Evolutionary conservation across 2,888 invertebrate genomes (phyloP).

Genomic region (Entomobrya multifasciata): DNA sequence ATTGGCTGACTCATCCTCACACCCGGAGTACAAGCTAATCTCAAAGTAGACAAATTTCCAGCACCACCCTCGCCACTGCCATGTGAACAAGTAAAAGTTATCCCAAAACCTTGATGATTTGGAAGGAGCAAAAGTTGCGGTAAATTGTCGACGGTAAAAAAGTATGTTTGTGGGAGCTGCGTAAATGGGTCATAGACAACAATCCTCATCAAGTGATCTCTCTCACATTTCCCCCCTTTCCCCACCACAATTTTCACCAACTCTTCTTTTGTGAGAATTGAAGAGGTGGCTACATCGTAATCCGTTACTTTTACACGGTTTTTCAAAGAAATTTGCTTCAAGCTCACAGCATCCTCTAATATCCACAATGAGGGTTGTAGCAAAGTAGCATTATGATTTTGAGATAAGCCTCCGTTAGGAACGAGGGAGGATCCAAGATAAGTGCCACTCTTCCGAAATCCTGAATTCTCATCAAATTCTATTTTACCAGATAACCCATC

Average conservation of each 20-base stretch:
- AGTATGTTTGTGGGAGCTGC: slow-evolving; percentile 75
- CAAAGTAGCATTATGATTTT: slow-evolving; percentile 50
- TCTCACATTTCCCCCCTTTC: slow-evolving; percentile 64
- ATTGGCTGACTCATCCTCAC: slow-evolving; percentile 72
- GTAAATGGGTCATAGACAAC: slow-evolving; percentile 77
- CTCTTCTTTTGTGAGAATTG: slow-evolving; percentile 73
- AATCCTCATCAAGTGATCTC: slow-evolving; percentile 74
- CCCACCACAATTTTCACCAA: slow-evolving; percentile 65
- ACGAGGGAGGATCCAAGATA: slow-evolving; percentile 71
- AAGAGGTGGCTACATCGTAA: slow-evolving; percentile 77
- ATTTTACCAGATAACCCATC: slow-evolving; percentile 75
- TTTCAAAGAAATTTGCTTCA: slow-evolving; percentile 16
- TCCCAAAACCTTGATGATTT: slow-evolving; percentile 78
- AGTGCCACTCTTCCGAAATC: slow-evolving; percentile 73
- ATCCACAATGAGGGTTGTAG: slow-evolving; percentile 79
- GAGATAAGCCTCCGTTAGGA: slow-evolving; percentile 58
- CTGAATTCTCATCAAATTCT: slow-evolving; percentile 67
- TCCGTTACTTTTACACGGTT: slow-evolving; percentile 66
- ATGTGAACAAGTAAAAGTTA: slow-evolving; percentile 75
- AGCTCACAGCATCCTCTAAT: slow-evolving; percentile 75
- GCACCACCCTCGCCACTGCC: not conserved
- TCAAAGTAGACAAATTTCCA: slow-evolving; percentile 58
- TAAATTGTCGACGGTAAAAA: slow-evolving; percentile 71
- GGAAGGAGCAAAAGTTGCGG: slow-evolving; percentile 76
- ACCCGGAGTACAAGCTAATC: slow-evolving; percentile 77